Evolutionary conservation across 2,797 vertebrate genomes (phyloP).

Genomic region (Vireo griseus): DNA sequence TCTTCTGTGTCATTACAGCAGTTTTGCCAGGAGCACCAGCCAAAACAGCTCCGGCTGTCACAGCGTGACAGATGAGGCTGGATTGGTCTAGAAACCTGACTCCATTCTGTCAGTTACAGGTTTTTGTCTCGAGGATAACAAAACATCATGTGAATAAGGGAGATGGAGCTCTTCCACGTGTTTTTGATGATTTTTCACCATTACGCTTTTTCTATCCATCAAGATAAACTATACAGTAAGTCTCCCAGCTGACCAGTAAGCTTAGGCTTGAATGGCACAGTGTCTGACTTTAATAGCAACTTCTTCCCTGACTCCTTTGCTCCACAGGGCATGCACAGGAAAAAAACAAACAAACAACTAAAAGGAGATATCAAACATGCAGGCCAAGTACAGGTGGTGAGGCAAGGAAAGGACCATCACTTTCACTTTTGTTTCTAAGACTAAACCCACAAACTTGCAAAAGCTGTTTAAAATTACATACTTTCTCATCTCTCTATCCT

Average conservation of each 20-base stretch:
- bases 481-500: neutral
- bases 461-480: accelerated
- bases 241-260: neutral
- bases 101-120: neutral
- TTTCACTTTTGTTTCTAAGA: neutral
- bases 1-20: neutral
- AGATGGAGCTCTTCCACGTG: accelerated
- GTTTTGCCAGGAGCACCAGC: neutral
- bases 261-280: neutral
- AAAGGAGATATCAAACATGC: neutral
- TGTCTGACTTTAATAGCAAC: neutral
- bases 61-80: neutral
- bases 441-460: neutral
- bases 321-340: neutral
- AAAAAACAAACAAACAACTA: too few relatives aligned
- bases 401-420: neutral
- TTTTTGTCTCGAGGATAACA: neutral
- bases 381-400: neutral
- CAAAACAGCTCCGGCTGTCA: neutral
- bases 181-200: neutral
- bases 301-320: neutral
- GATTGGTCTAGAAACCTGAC: neutral
- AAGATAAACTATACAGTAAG: neutral
- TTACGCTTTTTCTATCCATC: neutral
- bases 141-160: neutral